Conservation (phyloP, 2,888 invertebrate genomes). For the Pedicia rivosa region DNA sequence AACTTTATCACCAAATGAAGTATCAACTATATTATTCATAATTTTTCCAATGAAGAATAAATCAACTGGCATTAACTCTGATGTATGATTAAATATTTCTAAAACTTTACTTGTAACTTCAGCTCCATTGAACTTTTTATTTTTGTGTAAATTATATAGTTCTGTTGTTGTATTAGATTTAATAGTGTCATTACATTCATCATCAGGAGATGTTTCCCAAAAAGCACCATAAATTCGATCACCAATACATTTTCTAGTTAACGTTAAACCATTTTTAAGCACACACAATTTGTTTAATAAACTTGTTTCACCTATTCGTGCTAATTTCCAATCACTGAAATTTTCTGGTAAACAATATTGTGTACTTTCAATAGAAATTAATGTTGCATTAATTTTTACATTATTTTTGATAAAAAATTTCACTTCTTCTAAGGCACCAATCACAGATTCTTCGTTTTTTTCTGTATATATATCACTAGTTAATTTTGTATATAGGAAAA, state of each 20-base stretch:
- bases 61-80: conserved; percentile 38
- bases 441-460: too few relatives aligned
- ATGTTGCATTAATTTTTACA: too few relatives aligned
- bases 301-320: conserved; percentile 32
- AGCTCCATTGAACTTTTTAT: too few relatives aligned
- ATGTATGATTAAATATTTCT: conserved; percentile 7
- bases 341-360: conserved; percentile 23
- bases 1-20: too few relatives aligned
- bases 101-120: neutral
- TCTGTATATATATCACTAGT: too few relatives aligned
- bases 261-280: conserved; percentile 38
- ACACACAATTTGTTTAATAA: conserved; percentile 41
- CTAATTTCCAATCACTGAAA: conserved; percentile 17
- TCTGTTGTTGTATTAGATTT: too few relatives aligned
- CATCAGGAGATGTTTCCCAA: conserved; percentile 39
- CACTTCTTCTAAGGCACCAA: too few relatives aligned
- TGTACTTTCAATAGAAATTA: conserved; percentile 19
- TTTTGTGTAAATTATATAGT: too few relatives aligned
- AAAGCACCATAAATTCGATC: conserved; percentile 38
- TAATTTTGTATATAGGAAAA: too few relatives aligned
- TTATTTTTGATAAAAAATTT: too few relatives aligned
- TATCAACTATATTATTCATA: too few relatives aligned
- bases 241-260: conserved; percentile 39
- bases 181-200: too few relatives aligned
- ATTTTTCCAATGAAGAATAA: conserved; percentile 38